Evolutionary conservation across 2,888 invertebrate genomes (phyloP), one percentile per base, ranked within the genome.

Genomic region (Protula sp.): DNA sequence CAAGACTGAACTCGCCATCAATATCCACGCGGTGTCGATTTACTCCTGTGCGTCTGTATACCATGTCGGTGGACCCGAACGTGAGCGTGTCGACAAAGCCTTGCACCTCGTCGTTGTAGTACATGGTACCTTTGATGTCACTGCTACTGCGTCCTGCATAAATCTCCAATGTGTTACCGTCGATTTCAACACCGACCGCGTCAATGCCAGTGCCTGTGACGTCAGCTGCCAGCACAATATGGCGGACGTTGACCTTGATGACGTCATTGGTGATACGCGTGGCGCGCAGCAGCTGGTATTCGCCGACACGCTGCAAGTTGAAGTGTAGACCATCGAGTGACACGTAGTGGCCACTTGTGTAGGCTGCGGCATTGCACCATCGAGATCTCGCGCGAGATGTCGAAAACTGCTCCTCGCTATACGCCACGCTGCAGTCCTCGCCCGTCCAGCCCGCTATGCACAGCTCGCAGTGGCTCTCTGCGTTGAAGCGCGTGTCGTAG

Each of bases 241-340:
- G 24, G 27, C 53, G 24, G n/a, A 38, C n/a, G 14, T 26, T 27
- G n/a, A 58, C 29, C 1, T 24, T 22, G 26, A 31, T 27, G 47
- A n/a, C 38, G 9, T 29, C 31, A 27, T 30, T 52, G 22, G 4
- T 56, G 2, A 30, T 3, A 3, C 22, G 24, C 5, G 47, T 26
- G 9, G 45, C 30, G 22, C 47, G 55, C 26, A 59, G 19, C 58
- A 72, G 55, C 22, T 68, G 30, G 38, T 69, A 64, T 52, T 73
- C 72, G 45, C 72, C 73, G 2, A 64, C 57, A 0, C 47, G 22
- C 38, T 70, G 67, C 30, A 61, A 65, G 27, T 60, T 66, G 55
- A 66, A 72, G 54, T 66, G 54, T 9, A 68, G 59, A 22, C 72
- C 72, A 61, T 72, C 72, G 58, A 65, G 70, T 3, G 72, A 70